These are phyloP conservation scores for Drosophila kanekoi DNA, from an alignment of 2,888 invertebrate genomes.

Conservation along the genomic window DNA sequence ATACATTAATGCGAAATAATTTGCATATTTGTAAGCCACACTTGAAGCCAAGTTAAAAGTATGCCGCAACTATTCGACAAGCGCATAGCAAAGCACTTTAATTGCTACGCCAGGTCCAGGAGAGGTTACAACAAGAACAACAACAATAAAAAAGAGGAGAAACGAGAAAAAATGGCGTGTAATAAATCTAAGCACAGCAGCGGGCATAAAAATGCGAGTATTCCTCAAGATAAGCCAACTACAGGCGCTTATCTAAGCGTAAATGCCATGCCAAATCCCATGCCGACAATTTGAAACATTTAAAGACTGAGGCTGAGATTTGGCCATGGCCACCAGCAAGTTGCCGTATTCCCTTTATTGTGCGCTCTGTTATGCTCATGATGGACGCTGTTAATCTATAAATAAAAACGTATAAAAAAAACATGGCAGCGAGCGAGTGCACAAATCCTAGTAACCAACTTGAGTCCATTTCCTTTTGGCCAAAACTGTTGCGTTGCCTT, in stretches of 20 bases:
- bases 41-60: slow-evolving; percentile 42
- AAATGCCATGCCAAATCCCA: slow-evolving; percentile 81
- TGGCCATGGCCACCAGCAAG: slow-evolving; percentile 11
- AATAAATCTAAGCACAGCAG: slow-evolving; percentile 64
- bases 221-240: slow-evolving; percentile 78
- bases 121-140: not conserved
- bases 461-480: slow-evolving; percentile 8
- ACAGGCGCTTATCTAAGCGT: slow-evolving; percentile 77
- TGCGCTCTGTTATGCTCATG: slow-evolving; percentile 64
- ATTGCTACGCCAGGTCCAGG: slow-evolving; percentile 42
- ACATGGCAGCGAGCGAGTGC: slow-evolving; percentile 11
- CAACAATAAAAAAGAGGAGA: not conserved
- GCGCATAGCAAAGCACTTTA: slow-evolving; percentile 52
- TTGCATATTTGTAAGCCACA: slow-evolving; percentile 64
- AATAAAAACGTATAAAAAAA: slow-evolving; percentile 47
- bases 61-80: slow-evolving; percentile 62
- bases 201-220: slow-evolving; percentile 54
- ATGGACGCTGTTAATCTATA: slow-evolving; percentile 75
- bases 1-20: slow-evolving; percentile 70
- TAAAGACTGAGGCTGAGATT: slow-evolving; percentile 73
- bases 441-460: slow-evolving; percentile 33
- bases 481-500: slow-evolving; percentile 63
- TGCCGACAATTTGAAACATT: slow-evolving; percentile 83
- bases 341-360: slow-evolving; percentile 64
- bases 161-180: slow-evolving; percentile 57